Evolutionary conservation across 2,888 invertebrate genomes (phyloP), one percentile per base, ranked within the genome.

Genomic region (Autographa pulchrina): DNA sequence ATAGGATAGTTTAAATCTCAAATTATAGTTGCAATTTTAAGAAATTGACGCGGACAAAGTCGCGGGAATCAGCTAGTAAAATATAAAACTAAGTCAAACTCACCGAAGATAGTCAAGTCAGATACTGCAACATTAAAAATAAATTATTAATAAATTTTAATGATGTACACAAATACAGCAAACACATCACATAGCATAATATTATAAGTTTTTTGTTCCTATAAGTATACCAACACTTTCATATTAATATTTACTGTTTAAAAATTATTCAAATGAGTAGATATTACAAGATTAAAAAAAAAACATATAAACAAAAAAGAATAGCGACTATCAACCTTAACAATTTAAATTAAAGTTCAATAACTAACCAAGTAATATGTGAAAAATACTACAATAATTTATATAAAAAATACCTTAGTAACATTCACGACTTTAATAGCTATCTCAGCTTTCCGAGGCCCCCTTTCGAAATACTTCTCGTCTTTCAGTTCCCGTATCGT

Each of bases 401-500:
- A 43, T n/a, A 3, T 8, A 6, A 58, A 14, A 41, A 54, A 41
- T 78, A 78, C 79, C 82, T 79, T 81, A 11, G 80, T 61, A 6
- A 81, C 58, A 16, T 82, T 70, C 14, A 65, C 13, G 6, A 81
- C 4, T 72, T 82, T 79, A 20, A 81, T 60, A 7, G 76, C 66
- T 25, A 82, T 62, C 38, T 76, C 74, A 41, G 68, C 68, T 6
- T 62, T 18, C 0, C 2, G 52, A 8, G 80, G 76, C 0, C 35
- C 48, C 7, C 6, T 59, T 41, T 81, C 80, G 52, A 79, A 82
- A 58, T 68, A 31, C 4, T 3, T 31, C 25, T 72, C n/a, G 35
- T 68, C n/a, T 70, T 61, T 20, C 62, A 61, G 20, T 9, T 16
- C 0, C 58, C n/a, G 6, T 13, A 16, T 0, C 7, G 32, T 56